Evolutionary conservation across 2,888 invertebrate genomes (phyloP).

Genomic region (Rhopalosiphum nymphaeae): DNA sequence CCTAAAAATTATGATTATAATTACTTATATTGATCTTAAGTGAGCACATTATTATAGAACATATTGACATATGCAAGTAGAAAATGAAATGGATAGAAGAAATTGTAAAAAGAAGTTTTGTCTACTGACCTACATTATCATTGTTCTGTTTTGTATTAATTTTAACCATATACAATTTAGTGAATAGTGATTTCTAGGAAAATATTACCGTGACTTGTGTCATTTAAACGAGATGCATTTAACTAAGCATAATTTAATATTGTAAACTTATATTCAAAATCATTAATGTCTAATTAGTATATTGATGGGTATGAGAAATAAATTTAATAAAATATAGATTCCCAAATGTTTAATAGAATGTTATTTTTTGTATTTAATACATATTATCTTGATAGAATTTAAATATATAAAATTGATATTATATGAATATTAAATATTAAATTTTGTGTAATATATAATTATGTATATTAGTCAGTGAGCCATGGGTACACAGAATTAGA

Average conservation of each 20-base stretch:
- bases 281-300: not conserved
- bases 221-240: conserved; percentile 23
- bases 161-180: not conserved
- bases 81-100: conserved; percentile 29
- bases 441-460: not conserved
- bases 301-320: not conserved
- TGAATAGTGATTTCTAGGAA: conserved; percentile 44
- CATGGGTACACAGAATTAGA: not conserved
- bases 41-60: not conserved
- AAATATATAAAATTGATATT: not conserved
- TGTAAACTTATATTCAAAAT: not conserved
- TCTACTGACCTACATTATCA: conserved; percentile 42
- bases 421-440: not conserved
- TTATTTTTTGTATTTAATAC: not conserved
- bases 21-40: not conserved
- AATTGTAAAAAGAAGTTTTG: conserved; percentile 26
- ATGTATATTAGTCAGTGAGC: not conserved
- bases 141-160: conserved; percentile 38
- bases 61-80: not conserved
- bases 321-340: not conserved
- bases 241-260: not conserved
- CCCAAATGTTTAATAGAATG: not conserved
- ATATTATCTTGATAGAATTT: not conserved
- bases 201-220: conserved; percentile 29
- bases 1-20: not conserved